phyloP scores from a whole-genome alignment of 1,140 invertebrate species.

The Drosophila azteca region DNA sequence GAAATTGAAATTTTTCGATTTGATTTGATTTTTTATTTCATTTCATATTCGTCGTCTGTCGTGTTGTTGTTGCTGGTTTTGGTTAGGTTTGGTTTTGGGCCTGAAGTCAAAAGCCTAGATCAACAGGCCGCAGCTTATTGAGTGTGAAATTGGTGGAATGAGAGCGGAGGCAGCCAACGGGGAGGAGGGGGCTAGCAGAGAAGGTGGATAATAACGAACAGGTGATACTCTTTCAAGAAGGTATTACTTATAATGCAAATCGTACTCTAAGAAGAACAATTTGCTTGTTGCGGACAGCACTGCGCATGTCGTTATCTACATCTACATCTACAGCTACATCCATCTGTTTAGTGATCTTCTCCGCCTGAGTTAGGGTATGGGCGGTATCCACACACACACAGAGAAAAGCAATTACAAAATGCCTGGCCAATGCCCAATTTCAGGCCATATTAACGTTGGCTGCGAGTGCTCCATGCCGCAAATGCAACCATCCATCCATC shows the following conservation, averaged over 20 bases:
- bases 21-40: constrained; percentile 29
- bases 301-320: background rate
- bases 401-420: constrained; percentile 58
- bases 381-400: too few species aligned
- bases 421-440: constrained; percentile 60
- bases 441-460: constrained; percentile 57
- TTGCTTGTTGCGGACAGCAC: too few species aligned
- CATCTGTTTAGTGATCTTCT: too few species aligned
- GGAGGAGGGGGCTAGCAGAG: too few species aligned
- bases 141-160: constrained; percentile 56
- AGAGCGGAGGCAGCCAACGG: background rate
- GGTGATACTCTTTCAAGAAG: background rate
- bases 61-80: background rate
- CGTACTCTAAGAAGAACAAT: background rate
- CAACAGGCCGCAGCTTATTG: constrained; percentile 39
- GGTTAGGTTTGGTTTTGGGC: background rate
- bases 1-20: constrained; percentile 41
- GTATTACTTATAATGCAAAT: too few species aligned
- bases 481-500: constrained; percentile 35
- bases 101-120: constrained; percentile 32
- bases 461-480: constrained; percentile 21
- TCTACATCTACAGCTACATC: too few species aligned
- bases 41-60: constrained; percentile 12
- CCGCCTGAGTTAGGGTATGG: background rate
- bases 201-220: background rate